Percentiles rank a stretch among this genome's conserved stretches.
Evolutionary conservation across 2,888 invertebrate genomes (phyloP).

Genomic region (Chydorus sphaericus): DNA sequence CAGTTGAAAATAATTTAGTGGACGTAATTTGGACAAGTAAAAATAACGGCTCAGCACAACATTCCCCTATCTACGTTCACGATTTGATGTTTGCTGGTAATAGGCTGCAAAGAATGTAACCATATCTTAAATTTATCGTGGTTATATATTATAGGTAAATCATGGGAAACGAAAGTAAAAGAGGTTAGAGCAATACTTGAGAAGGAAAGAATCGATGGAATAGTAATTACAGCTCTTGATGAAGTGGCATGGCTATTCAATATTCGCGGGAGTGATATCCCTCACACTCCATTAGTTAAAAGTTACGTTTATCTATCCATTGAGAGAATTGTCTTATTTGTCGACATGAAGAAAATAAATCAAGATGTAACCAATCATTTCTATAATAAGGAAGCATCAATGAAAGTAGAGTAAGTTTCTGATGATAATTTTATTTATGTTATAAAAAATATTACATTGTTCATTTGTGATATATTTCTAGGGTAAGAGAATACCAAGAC

Average conservation of each 20-base stretch:
- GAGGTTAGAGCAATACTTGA: slow-evolving; percentile 47
- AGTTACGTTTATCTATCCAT: slow-evolving; percentile 55
- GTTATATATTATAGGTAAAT: slow-evolving; percentile 37
- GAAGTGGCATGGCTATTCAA: slow-evolving; percentile 81
- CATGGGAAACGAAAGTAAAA: slow-evolving; percentile 60
- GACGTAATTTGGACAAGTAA: background rate
- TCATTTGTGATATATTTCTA: too few relatives aligned
- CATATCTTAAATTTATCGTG: too few relatives aligned
- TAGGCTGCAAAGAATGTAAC: too few relatives aligned
- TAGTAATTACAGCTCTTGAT: slow-evolving; percentile 71
- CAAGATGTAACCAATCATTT: slow-evolving; percentile 28
- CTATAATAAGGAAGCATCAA: slow-evolving; percentile 36
- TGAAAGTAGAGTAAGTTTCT: slow-evolving; percentile 43
- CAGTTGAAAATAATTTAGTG: too few relatives aligned
- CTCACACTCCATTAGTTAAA: slow-evolving; percentile 61
- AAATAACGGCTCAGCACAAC: background rate
- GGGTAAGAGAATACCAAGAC: slow-evolving; percentile 13
- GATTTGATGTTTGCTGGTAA: too few relatives aligned
- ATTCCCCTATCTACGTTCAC: background rate
- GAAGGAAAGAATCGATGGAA: slow-evolving; percentile 49
- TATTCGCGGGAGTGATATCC: slow-evolving; percentile 69
- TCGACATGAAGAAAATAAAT: slow-evolving; percentile 35
- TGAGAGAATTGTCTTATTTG: slow-evolving; percentile 50
- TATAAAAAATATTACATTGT: too few relatives aligned
- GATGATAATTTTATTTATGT: background rate